These are phyloP conservation scores for Manis javanica DNA, from an alignment of 2,797 vertebrate genomes.

Conservation along the genomic window DNA sequence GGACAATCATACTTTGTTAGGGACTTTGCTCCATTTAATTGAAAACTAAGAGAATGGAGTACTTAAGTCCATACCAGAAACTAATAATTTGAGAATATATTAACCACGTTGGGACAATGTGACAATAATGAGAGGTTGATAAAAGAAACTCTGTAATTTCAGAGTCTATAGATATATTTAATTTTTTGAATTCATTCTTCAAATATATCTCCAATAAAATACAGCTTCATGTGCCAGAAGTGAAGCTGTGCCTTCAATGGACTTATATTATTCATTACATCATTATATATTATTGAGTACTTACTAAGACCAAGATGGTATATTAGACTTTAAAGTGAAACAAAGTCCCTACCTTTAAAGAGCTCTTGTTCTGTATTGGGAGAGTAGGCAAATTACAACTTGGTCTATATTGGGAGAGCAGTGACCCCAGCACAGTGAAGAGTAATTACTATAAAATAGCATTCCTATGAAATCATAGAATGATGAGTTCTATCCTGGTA, in stretches of 20 bases:
- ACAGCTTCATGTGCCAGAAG: not conserved
- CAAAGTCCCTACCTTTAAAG: not conserved
- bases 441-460: not conserved
- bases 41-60: not conserved
- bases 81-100: slow-evolving; percentile 15
- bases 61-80: not conserved
- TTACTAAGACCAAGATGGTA: not conserved
- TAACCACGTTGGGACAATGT: not conserved
- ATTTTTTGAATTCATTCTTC: not conserved
- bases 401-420: not conserved
- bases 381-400: not conserved
- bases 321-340: not conserved
- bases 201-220: not conserved
- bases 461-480: not conserved
- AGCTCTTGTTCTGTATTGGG: not conserved
- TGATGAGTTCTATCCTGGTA: not conserved
- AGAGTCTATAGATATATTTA: not conserved
- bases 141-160: not conserved
- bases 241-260: not conserved
- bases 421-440: not conserved
- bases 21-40: not conserved
- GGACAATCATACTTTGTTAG: not conserved
- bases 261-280: not conserved
- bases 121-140: not conserved
- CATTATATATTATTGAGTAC: not conserved